phyloP scores from a whole-genome alignment of 2,888 invertebrate genomes.

The Dasypogon diadema region DNA sequence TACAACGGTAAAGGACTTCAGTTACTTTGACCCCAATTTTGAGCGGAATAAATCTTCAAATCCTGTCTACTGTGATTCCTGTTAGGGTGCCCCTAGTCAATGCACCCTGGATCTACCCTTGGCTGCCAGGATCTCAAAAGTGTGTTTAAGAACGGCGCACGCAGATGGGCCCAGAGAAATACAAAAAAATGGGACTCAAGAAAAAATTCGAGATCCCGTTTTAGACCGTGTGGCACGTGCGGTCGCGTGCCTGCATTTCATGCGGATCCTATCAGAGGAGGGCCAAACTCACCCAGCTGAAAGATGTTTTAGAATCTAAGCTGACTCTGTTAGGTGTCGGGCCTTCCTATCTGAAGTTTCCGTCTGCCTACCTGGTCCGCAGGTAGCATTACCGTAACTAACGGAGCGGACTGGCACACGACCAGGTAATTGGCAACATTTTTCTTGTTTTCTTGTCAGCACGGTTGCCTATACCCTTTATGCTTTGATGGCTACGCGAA shows the following conservation, averaged over 20 bases:
- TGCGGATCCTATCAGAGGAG: neutral
- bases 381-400: neutral
- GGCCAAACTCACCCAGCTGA: constrained; percentile 3
- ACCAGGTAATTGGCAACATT: constrained; percentile 26
- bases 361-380: neutral
- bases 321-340: neutral
- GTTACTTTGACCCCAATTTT: constrained; percentile 47
- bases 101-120: neutral
- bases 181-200: neutral
- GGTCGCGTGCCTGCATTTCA: constrained; percentile 35
- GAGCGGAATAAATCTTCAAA: constrained; percentile 27
- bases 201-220: constrained; percentile 25
- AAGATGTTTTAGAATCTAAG: neutral
- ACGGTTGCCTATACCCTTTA: constrained; percentile 25
- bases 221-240: constrained; percentile 17
- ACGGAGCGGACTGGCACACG: constrained; percentile 18
- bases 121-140: neutral
- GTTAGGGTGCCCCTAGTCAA: constrained; percentile 42
- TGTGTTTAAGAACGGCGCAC: constrained; percentile 17
- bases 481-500: constrained; percentile 29
- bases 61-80: constrained; percentile 56
- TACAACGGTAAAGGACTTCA: constrained; percentile 43
- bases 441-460: constrained; percentile 24
- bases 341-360: neutral
- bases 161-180: constrained; percentile 28